phyloP scores from a whole-genome alignment of 2,888 invertebrate genomes.

The Latrodectus hesperus region DNA sequence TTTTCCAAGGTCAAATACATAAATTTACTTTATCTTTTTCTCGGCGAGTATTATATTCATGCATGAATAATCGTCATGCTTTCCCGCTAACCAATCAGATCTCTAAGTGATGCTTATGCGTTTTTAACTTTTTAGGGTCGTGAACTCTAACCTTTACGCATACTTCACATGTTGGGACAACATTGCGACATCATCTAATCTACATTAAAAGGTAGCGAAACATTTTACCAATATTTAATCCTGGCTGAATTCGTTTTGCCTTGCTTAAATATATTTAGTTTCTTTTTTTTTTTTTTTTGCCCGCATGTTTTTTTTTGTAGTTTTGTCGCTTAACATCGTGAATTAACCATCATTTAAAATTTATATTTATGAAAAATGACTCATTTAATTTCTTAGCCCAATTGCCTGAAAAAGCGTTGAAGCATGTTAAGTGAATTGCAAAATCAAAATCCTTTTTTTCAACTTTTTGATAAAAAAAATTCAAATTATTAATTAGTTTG shows the following conservation, averaged over 20 bases:
- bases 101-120: background rate
- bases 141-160: conserved; percentile 62
- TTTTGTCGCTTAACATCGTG: background rate
- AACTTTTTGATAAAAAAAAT: too few relatives aligned
- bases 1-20: too few relatives aligned
- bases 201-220: conserved; percentile 40
- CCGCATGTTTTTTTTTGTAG: background rate
- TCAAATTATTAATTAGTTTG: too few relatives aligned
- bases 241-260: conserved; percentile 32
- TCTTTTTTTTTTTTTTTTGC: background rate
- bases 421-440: too few relatives aligned
- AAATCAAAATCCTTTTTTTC: too few relatives aligned
- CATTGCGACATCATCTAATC: conserved; percentile 14
- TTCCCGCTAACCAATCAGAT: background rate
- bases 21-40: too few relatives aligned
- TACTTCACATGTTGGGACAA: conserved; percentile 11
- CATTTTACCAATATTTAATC: conserved; percentile 13
- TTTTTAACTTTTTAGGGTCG: conserved; percentile 26
- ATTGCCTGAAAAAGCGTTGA: background rate
- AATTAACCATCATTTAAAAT: background rate
- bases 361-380: background rate
- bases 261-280: background rate
- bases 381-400: background rate
- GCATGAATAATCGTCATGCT: background rate
- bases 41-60: too few relatives aligned